Evolutionary conservation across 2,797 vertebrate species (phyloP).

Genomic region (Brachyrhaphis roseni): DNA sequence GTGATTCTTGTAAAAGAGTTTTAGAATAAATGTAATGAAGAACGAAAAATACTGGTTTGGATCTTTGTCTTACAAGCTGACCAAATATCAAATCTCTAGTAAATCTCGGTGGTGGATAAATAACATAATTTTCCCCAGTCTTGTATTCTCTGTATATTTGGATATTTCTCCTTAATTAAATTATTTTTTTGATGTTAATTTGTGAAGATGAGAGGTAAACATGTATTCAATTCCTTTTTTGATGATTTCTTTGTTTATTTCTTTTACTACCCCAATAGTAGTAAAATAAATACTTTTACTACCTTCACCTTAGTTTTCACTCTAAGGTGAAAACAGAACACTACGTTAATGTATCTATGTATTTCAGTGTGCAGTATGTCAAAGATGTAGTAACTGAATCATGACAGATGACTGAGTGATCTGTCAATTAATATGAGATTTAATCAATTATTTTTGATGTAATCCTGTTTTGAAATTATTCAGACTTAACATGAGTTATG

Average conservation of each 20-base stretch:
- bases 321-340: background rate
- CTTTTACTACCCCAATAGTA: background rate
- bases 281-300: too few species aligned
- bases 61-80: background rate
- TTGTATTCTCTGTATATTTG: background rate
- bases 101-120: background rate
- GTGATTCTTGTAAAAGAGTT: background rate
- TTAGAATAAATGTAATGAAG: background rate
- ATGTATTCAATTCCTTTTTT: background rate
- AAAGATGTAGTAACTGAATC: background rate
- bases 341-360: background rate
- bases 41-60: background rate
- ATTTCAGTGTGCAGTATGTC: background rate
- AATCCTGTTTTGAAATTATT: constrained; percentile 1
- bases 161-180: background rate
- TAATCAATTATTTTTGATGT: background rate
- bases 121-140: background rate
- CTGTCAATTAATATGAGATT: too few species aligned
- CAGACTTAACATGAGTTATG: background rate
- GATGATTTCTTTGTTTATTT: too few species aligned
- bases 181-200: background rate
- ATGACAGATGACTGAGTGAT: background rate
- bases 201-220: background rate
- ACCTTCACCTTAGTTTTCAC: too few species aligned
- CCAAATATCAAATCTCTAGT: background rate